phyloP scores from a whole-genome alignment of 2,888 invertebrate genomes.

The Conops quadrifasciatus region DNA sequence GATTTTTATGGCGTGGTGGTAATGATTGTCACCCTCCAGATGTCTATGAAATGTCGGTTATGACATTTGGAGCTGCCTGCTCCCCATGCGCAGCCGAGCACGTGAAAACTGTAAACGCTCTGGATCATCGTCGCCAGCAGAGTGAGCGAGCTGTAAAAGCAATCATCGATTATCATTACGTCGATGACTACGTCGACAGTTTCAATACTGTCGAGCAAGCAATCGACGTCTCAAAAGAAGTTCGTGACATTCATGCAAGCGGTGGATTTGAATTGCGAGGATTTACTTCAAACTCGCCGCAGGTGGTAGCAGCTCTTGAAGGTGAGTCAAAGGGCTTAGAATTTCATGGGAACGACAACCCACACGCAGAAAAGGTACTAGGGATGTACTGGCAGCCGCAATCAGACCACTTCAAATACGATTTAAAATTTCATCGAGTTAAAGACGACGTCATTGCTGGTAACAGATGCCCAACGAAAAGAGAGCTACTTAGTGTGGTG shows the following conservation, averaged over 20 bases:
- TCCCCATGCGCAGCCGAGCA: slow-evolving; percentile 40
- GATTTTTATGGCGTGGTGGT: slow-evolving; percentile 42
- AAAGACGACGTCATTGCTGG: slow-evolving; percentile 27
- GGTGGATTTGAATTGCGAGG: slow-evolving; percentile 33
- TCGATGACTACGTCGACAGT: slow-evolving; percentile 48
- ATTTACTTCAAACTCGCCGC: neutral
- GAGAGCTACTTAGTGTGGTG: slow-evolving; percentile 29
- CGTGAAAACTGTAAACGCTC: slow-evolving; percentile 34
- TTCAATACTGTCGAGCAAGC: slow-evolving; percentile 15
- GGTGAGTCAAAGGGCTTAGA: neutral
- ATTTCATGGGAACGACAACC: neutral
- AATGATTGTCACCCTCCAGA: slow-evolving; percentile 28
- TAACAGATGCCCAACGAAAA: slow-evolving; percentile 24
- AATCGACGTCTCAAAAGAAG: slow-evolving; percentile 18
- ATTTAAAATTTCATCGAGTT: slow-evolving; percentile 33
- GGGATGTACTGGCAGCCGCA: slow-evolving; percentile 43
- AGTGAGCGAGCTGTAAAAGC: slow-evolving; percentile 18
- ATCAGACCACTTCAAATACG: slow-evolving; percentile 39
- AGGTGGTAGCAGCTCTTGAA: neutral
- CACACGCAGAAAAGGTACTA: slow-evolving; percentile 39
- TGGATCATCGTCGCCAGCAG: neutral
- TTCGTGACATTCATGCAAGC: slow-evolving; percentile 33
- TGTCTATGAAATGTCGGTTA: slow-evolving; percentile 40
- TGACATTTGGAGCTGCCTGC: slow-evolving; percentile 39
- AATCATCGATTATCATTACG: slow-evolving; percentile 22